phyloP scores from a whole-genome alignment of 2,888 invertebrate genomes.

The Eudemis profundana region DNA sequence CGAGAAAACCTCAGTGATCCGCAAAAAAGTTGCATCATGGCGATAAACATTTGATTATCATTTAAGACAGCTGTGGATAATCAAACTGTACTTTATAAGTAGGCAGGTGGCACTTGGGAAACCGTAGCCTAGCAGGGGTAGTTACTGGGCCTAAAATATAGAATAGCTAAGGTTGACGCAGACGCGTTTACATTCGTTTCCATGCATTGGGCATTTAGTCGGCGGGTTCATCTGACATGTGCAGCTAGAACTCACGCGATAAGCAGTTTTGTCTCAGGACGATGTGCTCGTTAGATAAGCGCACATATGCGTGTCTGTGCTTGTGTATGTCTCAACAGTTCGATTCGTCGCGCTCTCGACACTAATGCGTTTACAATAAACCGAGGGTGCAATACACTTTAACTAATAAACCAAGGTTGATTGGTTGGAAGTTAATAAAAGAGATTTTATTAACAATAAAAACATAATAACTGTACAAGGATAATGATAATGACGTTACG shows the following conservation, averaged over 20 bases:
- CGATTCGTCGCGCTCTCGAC: constrained; percentile 1
- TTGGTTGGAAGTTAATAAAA: constrained; percentile 17
- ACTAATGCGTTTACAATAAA: constrained; percentile 9
- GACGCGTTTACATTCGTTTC: background rate
- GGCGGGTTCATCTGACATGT: background rate
- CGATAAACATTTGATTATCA: too few relatives aligned
- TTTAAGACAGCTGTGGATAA: too few relatives aligned
- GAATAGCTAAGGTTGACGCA: background rate
- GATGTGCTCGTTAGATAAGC: constrained; percentile 38
- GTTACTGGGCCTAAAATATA: background rate
- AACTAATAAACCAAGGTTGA: constrained; percentile 8
- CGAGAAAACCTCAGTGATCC: too few relatives aligned
- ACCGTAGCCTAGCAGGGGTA: too few relatives aligned
- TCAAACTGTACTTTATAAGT: too few relatives aligned
- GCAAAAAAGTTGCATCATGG: too few relatives aligned
- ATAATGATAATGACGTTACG: constrained; percentile 1
- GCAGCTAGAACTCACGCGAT: constrained; percentile 19
- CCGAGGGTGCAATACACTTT: constrained; percentile 27
- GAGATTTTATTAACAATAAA: constrained; percentile 22
- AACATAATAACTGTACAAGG: constrained; percentile 21
- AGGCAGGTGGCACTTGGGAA: too few relatives aligned
- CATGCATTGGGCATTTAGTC: background rate
- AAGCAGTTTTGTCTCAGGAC: constrained; percentile 36
- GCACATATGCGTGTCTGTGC: background rate
- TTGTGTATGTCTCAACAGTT: background rate